phyloP scores from a whole-genome alignment of 2,113 vertebrate genomes.

The Danio rerio region DNA sequence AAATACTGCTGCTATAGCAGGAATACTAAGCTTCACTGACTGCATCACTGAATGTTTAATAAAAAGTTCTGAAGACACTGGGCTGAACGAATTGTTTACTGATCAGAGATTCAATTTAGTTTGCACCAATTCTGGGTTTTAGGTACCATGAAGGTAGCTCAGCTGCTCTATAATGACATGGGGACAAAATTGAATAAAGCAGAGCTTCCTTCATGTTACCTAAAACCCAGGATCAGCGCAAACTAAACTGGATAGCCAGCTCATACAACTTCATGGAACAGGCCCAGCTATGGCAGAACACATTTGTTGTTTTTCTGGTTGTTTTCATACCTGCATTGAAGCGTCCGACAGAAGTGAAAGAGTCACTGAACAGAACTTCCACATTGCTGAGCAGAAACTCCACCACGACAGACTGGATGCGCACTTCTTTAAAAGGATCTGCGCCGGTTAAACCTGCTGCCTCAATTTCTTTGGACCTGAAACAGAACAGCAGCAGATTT shows the following conservation, averaged over 20 bases:
- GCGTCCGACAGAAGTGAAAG: conserved; percentile 80
- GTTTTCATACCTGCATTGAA: conserved; percentile 70
- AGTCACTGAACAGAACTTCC: conserved; percentile 81
- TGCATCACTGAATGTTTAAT: neutral
- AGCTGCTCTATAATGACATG: too few species aligned
- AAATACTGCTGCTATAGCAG: neutral
- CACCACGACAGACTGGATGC: conserved; percentile 83
- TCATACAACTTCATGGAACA: neutral
- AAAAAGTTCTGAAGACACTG: neutral
- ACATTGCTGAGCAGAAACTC: conserved; percentile 82
- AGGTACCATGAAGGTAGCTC: too few species aligned
- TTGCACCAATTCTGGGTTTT: too few species aligned
- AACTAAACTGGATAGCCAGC: too few species aligned
- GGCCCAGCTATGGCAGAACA: neutral
- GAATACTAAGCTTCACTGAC: neutral
- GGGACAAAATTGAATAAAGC: too few species aligned
- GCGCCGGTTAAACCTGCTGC: conserved; percentile 75
- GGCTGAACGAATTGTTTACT: conserved; percentile 1
- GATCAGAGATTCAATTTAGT: neutral
- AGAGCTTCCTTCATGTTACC: too few species aligned
- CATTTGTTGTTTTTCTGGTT: neutral
- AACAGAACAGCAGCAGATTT: neutral
- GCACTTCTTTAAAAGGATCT: conserved; percentile 82
- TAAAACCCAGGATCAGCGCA: too few species aligned
- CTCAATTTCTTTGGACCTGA: conserved; percentile 82